Evolutionary conservation across 2,888 invertebrate genomes (phyloP).

Genomic region (Nomada hirtipes): DNA sequence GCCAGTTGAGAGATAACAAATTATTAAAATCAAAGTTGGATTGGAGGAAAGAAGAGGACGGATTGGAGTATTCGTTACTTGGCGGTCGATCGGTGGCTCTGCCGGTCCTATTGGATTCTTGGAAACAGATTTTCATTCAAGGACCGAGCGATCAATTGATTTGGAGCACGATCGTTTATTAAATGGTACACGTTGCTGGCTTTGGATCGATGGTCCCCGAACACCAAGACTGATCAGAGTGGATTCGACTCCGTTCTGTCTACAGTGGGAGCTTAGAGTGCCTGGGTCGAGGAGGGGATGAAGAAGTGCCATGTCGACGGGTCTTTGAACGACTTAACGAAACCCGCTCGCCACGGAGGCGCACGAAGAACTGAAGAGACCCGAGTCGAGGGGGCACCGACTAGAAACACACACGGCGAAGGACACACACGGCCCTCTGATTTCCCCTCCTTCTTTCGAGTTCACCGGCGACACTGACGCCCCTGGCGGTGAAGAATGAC

Average conservation of each 20-base stretch:
- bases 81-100: not conserved
- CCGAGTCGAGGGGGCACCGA: constrained; percentile 64
- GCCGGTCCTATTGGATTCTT: not conserved
- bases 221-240: constrained; percentile 1
- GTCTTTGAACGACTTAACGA: constrained; percentile 13
- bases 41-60: not conserved
- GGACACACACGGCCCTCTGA: constrained; percentile 77
- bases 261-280: not conserved
- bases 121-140: not conserved
- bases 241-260: constrained; percentile 21
- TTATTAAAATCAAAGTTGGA: not conserved
- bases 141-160: not conserved
- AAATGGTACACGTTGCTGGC: not conserved
- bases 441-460: constrained; percentile 74
- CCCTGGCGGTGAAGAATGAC: constrained; percentile 80
- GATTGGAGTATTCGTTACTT: not conserved
- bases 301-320: not conserved
- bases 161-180: not conserved
- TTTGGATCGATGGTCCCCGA: not conserved
- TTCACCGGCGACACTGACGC: constrained; percentile 76
- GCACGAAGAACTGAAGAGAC: constrained; percentile 77
- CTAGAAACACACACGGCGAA: constrained; percentile 77
- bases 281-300: not conserved
- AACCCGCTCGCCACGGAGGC: constrained; percentile 71
- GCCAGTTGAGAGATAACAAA: not conserved